Percentiles rank a stretch among this genome's conserved stretches.
Conservation (phyloP, 2,888 invertebrate genomes). For the Zaprionus bogoriensis region DNA sequence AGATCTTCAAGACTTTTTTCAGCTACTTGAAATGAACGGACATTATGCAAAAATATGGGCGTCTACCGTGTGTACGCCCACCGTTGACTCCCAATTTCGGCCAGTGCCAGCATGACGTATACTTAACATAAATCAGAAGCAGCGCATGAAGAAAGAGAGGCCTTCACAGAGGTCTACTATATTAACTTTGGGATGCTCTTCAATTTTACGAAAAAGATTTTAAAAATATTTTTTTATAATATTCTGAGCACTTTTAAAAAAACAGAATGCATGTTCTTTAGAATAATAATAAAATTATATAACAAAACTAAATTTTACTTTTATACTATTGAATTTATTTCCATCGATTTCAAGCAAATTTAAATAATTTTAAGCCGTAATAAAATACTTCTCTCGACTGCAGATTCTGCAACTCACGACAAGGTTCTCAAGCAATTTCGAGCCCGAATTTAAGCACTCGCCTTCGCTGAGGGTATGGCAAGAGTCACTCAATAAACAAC, state of each 20-base stretch:
- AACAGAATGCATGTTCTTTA: too few relatives aligned
- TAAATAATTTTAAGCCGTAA: neutral
- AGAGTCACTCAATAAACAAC: slow-evolving; percentile 18
- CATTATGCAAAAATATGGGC: slow-evolving; percentile 54
- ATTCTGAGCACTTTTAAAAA: neutral
- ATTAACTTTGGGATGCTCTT: too few relatives aligned
- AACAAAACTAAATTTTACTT: too few relatives aligned
- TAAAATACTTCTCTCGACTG: neutral
- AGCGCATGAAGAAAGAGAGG: neutral
- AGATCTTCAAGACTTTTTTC: slow-evolving; percentile 27
- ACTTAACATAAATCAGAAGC: slow-evolving; percentile 30
- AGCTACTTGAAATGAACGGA: slow-evolving; percentile 32
- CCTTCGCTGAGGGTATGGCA: slow-evolving; percentile 5
- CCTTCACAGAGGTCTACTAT: neutral
- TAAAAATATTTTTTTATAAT: neutral
- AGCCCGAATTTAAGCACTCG: slow-evolving; percentile 3
- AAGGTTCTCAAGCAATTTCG: neutral
- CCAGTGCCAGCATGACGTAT: slow-evolving; percentile 27
- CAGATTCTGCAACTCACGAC: neutral
- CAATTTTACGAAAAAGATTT: too few relatives aligned
- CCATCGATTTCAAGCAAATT: neutral
- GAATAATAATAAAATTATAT: too few relatives aligned
- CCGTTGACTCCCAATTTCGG: slow-evolving; percentile 22
- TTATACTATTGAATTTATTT: too few relatives aligned
- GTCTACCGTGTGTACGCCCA: slow-evolving; percentile 27